Evolutionary conservation across 2,888 invertebrate species (phyloP).

Genomic region (Patella pellucida): DNA sequence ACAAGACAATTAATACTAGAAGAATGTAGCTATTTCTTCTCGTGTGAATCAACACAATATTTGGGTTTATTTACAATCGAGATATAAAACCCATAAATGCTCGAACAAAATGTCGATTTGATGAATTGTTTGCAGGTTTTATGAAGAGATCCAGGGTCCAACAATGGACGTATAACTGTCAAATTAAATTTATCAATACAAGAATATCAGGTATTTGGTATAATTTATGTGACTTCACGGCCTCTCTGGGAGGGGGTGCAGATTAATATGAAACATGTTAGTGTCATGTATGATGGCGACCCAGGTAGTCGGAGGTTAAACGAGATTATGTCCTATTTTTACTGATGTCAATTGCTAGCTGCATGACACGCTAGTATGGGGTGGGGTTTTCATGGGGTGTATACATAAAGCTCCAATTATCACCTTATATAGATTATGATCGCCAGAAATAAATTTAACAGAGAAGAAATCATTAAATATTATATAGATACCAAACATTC

Average conservation of each 20-base stretch:
- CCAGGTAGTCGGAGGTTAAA: not conserved
- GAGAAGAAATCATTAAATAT: too few species aligned
- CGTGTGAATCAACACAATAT: too few species aligned
- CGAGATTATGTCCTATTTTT: not conserved
- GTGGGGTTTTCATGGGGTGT: not conserved
- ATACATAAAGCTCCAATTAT: too few species aligned
- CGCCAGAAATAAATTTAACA: too few species aligned
- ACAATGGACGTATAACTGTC: slow-evolving; percentile 2
- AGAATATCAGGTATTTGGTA: not conserved
- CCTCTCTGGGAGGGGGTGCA: not conserved
- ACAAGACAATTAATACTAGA: too few species aligned
- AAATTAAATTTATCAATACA: not conserved
- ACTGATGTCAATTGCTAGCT: not conserved
- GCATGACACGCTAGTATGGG: slow-evolving; percentile 10
- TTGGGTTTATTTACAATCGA: too few species aligned
- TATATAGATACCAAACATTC: too few species aligned
- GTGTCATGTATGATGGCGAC: not conserved
- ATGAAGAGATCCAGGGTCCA: not conserved
- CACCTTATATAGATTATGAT: too few species aligned
- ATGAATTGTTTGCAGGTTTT: too few species aligned
- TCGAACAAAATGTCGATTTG: too few species aligned
- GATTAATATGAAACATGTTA: not conserved
- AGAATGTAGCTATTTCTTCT: too few species aligned
- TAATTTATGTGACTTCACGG: slow-evolving; percentile 7
- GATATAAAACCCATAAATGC: too few species aligned